Conservation (phyloP, 2,797 vertebrate species). For the Pangasius djambal region DNA sequence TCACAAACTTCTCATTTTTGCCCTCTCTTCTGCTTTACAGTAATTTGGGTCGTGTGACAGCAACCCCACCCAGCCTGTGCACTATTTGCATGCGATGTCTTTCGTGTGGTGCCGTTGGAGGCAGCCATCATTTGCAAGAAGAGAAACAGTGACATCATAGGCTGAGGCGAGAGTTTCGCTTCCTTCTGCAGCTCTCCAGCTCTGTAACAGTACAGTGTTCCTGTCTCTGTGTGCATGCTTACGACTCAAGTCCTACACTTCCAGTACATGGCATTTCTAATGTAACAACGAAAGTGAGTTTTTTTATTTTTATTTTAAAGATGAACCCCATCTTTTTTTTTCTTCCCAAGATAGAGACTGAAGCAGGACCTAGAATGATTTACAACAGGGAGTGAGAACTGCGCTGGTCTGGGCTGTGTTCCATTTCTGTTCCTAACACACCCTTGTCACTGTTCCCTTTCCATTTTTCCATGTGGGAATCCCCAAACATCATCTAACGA, state of each 20-base stretch:
- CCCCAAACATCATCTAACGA: background rate
- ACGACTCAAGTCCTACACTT: background rate
- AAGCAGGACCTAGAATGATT: background rate
- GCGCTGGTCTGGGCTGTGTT: background rate
- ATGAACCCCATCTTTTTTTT: background rate
- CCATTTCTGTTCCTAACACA: background rate
- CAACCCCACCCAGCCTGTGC: constrained; percentile 11
- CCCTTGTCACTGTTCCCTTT: background rate
- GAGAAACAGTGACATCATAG: constrained; percentile 29
- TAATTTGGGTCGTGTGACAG: constrained; percentile 15
- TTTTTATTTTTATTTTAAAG: background rate
- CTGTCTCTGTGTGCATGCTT: background rate
- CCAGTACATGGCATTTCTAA: background rate
- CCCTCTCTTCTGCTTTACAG: constrained; percentile 22
- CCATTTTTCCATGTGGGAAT: constrained; percentile 8
- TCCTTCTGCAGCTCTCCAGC: constrained; percentile 36
- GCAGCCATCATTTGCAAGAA: constrained; percentile 18
- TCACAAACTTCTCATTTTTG: constrained; percentile 14
- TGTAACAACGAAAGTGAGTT: background rate
- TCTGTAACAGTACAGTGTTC: background rate
- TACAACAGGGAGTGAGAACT: background rate
- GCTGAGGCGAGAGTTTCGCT: constrained; percentile 48
- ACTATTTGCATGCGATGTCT: background rate
- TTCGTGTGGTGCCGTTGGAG: background rate
- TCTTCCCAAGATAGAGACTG: background rate